Base-by-base conservation (phyloP, 2,113 vertebrate species). In the Epinephelus cyanopodus region DNA sequence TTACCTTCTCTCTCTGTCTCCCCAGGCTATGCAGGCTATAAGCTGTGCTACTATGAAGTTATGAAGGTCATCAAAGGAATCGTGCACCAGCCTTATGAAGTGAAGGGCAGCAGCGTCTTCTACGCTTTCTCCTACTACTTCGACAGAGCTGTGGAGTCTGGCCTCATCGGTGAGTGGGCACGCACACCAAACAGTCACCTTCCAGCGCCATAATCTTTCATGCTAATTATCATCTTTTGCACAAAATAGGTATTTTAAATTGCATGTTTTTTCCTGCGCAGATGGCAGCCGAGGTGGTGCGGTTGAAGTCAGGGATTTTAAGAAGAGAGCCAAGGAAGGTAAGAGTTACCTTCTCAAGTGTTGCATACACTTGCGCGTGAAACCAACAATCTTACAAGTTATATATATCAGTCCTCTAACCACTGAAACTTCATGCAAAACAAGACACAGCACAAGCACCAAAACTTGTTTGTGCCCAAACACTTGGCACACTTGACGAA, bases 111-210 rank as follows among this genome's bases (percentile, higher is more conserved):
- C 93, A 96, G 96, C 63, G 85, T 96, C 81, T 99, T 99, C 94
- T 99, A 99, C 13, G 98, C 98, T 39, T 99, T 99, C 92, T 99
- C 98, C 73, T 97, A 99, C 90, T 99, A 99, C 87, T 99, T 96
- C 2, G 98, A 99, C 87, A 94, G 98, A 79, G 98, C 98, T 17
- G 97, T 94, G 75, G 98, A 99, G 27, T 96, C 97, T 18, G 95
- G 96, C 69, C 90, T 99, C 78, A 99, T 99, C 1, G 97, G 98
- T 99, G 93, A 96, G 95, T 94, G 65, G 56, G 81, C 56, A 57
- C 68, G 79, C 29, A 62, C 29, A 64, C 74, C 27, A 53, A 65
- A 73, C 19, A 77, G 58, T 58, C 58, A 73, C 50, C 74, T 77
- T 81, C 61, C 63, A 53, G 33, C 54, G 47, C 54, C 37, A 80